Percentiles rank a stretch among this genome's conserved stretches.
These are phyloP conservation scores for Sympetrum striolatum DNA, from an alignment of 2,888 invertebrate species.

Conservation along the genomic window DNA sequence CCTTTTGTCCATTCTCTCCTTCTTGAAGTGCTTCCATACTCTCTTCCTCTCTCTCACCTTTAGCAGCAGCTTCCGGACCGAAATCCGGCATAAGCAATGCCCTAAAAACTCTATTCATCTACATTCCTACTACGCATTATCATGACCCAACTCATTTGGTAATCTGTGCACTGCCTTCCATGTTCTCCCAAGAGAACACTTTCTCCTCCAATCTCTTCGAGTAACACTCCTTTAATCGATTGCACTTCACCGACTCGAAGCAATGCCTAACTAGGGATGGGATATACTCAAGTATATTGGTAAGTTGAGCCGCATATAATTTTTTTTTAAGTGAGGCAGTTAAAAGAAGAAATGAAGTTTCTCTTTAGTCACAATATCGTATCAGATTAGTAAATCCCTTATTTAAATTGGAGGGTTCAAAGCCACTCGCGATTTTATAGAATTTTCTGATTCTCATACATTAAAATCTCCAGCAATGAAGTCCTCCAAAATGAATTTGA, in stretches of 20 bases:
- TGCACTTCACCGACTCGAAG: background rate
- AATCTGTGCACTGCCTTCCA: background rate
- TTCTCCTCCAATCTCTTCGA: background rate
- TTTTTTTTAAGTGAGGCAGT: no score
- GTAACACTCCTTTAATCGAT: background rate
- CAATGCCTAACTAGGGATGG: background rate
- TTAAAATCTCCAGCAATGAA: no score
- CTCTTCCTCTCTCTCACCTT: background rate
- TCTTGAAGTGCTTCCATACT: background rate
- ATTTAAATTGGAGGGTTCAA: no score
- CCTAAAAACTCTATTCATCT: constrained; percentile 8
- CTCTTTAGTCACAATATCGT: no score
- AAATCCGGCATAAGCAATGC: constrained; percentile 1
- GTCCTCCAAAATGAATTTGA: no score
- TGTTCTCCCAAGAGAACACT: background rate
- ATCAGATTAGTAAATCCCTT: no score
- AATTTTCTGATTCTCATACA: no score
- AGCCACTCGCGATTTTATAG: no score
- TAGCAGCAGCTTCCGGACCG: background rate
- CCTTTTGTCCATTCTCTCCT: background rate
- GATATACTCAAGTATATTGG: no score
- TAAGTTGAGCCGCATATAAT: no score
- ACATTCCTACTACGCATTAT: background rate
- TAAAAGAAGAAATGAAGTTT: no score
- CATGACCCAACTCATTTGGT: background rate